Base-by-base conservation (phyloP, 2,113 vertebrate species). In the Semicossyphus pulcher region DNA sequence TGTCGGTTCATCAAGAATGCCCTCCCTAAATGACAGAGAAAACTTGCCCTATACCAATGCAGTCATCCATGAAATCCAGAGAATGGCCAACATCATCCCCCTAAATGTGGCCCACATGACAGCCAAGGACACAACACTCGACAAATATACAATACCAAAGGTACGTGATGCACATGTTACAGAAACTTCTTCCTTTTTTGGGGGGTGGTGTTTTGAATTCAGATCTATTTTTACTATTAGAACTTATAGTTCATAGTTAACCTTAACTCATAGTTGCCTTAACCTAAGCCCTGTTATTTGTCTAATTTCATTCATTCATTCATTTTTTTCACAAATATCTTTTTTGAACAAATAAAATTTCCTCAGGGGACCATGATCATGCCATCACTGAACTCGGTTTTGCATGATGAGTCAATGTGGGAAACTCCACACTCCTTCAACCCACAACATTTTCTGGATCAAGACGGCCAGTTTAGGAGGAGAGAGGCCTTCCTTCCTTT, bases 361-460 rank as follows among this genome's bases (percentile, higher is more conserved):
- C 20, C 8, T 74, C 49, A 96, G 95, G 94, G 94, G 1, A 93
- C 94, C 28, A 20, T 89, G 2, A 11, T 97, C 68, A 2, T 94
- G 21, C 86, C 92, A 56, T 92, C 84, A 29, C 89, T 97, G 75
- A 89, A 89, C 29, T 96, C 94, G 0, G 91, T 96, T 49, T 92
- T 96, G 56, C 89, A 83, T 0, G 95, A 96, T 78, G 90, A 92
- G 18, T 45, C 73, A 0, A 89, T 94, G 77, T 96, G 95, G 95
- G 92, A 95, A 67, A 95, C 94, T 14, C 92, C 95, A 4, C 88
- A 95, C 73, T 78, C 79, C 1, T 96, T 97, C 87, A 96, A 96
- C 81, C 95, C 95, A 1, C 90, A 93, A 48, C 96, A 96, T 68
- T 97, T 97, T 72, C 87, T 97, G 91, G 95, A 96, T 58, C 52